phyloP scores from a whole-genome alignment of 2,888 invertebrate species.

The Pollenia griseotomentosa region DNA sequence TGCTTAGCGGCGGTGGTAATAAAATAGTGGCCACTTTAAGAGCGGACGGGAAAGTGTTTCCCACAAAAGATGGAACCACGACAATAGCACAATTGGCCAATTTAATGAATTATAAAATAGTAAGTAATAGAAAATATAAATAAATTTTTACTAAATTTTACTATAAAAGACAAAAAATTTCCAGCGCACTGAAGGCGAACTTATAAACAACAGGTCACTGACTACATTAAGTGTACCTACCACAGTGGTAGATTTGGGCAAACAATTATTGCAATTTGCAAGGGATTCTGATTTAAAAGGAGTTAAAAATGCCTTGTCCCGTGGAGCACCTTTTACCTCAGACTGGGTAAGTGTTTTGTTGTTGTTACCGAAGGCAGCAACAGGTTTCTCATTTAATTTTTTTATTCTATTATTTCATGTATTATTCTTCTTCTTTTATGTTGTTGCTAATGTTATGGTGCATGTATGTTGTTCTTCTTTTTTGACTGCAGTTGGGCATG shows the following conservation, averaged over 20 bases:
- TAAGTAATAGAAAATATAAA: conserved; percentile 73
- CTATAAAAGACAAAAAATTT: conserved; percentile 6
- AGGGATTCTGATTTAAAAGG: conserved; percentile 91
- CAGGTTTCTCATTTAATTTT: conserved; percentile 65
- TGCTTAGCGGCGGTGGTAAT: conserved; percentile 77
- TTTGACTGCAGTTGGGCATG: conserved; percentile 88
- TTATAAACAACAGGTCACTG: conserved; percentile 74
- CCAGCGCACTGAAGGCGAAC: conserved; percentile 80
- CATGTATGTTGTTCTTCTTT: conserved; percentile 83
- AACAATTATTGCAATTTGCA: conserved; percentile 91
- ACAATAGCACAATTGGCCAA: conserved; percentile 76
- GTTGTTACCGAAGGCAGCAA: conserved; percentile 42
- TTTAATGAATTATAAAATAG: conserved; percentile 81
- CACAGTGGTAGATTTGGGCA: conserved; percentile 91
- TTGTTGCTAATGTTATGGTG: conserved; percentile 64
- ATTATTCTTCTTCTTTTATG: conserved; percentile 5
- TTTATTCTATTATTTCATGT: conserved; percentile 33
- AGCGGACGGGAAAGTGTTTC: conserved; percentile 81
- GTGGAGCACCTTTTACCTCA: conserved; percentile 95
- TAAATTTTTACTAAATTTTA: not conserved
- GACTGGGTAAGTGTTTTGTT: conserved; percentile 90
- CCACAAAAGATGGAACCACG: conserved; percentile 76
- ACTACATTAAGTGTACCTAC: conserved; percentile 75
- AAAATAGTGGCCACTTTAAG: conserved; percentile 82
- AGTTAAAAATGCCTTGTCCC: conserved; percentile 91